Percentiles rank a stretch among this genome's conserved stretches.
Conservation (phyloP, 2,113 vertebrate genomes). For the Eptesicus fuscus region DNA sequence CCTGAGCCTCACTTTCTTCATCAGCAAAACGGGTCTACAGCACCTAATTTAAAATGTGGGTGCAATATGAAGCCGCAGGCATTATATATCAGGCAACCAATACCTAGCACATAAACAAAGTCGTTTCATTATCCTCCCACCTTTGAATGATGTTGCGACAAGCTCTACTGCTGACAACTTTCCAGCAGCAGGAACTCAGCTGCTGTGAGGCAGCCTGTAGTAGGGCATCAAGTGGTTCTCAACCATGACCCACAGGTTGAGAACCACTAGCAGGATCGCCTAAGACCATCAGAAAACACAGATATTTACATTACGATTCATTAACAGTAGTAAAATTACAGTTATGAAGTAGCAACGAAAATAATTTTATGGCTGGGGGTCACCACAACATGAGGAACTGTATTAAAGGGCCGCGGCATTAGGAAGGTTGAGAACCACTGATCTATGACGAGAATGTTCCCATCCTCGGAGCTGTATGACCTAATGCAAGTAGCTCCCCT, state of each 20-base stretch:
- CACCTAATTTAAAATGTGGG: not conserved
- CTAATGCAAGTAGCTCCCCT: not conserved
- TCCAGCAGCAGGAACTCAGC: conserved; percentile 11
- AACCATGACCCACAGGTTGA: too few relatives aligned
- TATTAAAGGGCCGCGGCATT: too few relatives aligned
- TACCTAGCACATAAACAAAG: not conserved
- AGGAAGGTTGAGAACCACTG: too few relatives aligned
- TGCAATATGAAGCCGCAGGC: not conserved
- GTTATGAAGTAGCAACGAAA: too few relatives aligned
- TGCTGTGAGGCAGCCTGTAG: conserved; percentile 60
- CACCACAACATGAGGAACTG: too few relatives aligned
- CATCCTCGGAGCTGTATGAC: not conserved
- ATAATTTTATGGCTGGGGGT: too few relatives aligned
- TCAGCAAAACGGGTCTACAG: not conserved
- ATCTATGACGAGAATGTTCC: too few relatives aligned
- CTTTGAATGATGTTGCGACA: not conserved
- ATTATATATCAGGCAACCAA: not conserved
- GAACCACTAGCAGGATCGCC: too few relatives aligned
- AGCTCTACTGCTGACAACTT: not conserved
- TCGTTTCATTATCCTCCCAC: not conserved
- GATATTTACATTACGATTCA: too few relatives aligned
- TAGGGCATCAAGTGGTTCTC: conserved; percentile 72
- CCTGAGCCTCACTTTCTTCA: not conserved
- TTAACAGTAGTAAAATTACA: too few relatives aligned
- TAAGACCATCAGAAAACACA: too few relatives aligned